Evolutionary conservation across 2,888 invertebrate genomes (phyloP).

Genomic region (Ectemnius continuus): DNA sequence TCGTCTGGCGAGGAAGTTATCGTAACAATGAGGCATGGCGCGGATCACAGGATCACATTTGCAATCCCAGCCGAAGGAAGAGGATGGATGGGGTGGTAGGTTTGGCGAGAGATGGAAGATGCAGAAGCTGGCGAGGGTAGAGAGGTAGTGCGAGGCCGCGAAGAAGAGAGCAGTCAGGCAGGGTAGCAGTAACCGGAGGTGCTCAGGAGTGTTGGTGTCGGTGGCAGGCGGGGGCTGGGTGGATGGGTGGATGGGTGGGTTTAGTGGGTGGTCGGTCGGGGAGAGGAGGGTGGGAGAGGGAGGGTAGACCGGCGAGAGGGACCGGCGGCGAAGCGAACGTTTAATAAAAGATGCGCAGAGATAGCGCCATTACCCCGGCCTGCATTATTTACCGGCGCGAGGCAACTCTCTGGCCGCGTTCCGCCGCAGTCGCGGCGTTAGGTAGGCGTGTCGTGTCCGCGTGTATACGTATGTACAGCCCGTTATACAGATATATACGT

Average conservation of each 20-base stretch:
- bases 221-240: conserved; percentile 35
- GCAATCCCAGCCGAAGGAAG: not conserved
- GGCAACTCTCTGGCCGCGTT: conserved; percentile 75
- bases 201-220: conserved; percentile 23
- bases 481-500: conserved; percentile 6
- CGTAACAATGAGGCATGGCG: conserved; percentile 37
- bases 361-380: conserved; percentile 78
- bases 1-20: not conserved
- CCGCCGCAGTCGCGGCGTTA: conserved; percentile 74
- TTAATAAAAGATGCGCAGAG: conserved; percentile 79
- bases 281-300: conserved; percentile 27
- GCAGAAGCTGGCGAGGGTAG: not conserved
- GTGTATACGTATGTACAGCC: conserved; percentile 6
- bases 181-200: conserved; percentile 53
- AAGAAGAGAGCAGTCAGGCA: conserved; percentile 67
- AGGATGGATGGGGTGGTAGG: conserved; percentile 1
- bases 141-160: conserved; percentile 33
- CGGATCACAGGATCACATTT: conserved; percentile 28
- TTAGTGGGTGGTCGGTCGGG: conserved; percentile 41
- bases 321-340: conserved; percentile 73
- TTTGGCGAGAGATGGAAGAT: not conserved
- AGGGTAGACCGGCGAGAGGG: conserved; percentile 42
- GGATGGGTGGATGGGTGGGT: conserved; percentile 40
- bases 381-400: conserved; percentile 77
- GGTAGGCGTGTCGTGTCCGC: conserved; percentile 71